These are phyloP conservation scores for Cyphomyrus plagiostoma DNA, from an alignment of 2,113 vertebrate species.

Conservation along the genomic window DNA sequence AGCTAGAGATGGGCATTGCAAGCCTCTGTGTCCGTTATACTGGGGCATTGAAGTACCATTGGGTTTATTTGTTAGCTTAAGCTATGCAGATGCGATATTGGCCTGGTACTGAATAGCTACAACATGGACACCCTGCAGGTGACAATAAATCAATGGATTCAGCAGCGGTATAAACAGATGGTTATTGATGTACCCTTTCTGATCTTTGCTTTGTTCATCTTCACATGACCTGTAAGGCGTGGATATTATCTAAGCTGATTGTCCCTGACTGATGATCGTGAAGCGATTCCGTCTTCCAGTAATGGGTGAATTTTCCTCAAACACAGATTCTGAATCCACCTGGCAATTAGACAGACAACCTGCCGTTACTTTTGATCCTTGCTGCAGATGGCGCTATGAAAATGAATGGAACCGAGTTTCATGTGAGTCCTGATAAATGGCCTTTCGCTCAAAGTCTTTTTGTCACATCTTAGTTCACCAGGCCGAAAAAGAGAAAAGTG, in stretches of 20 bases:
- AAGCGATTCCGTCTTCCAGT: background rate
- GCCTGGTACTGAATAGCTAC: slow-evolving; percentile 50
- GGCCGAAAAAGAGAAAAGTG: background rate
- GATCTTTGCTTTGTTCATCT: background rate
- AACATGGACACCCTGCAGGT: slow-evolving; percentile 51
- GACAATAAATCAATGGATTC: slow-evolving; percentile 47
- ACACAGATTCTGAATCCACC: background rate
- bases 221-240: background rate
- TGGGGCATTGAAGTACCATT: background rate
- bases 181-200: background rate
- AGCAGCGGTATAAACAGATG: slow-evolving; percentile 42
- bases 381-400: background rate
- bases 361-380: background rate
- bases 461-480: background rate
- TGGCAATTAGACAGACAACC: background rate
- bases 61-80: slow-evolving; percentile 49
- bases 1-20: background rate
- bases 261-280: background rate
- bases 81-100: slow-evolving; percentile 51
- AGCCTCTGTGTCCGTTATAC: background rate
- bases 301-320: background rate
- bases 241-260: background rate
- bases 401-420: background rate
- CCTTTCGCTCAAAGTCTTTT: background rate
- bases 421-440: background rate